phyloP scores from a whole-genome alignment of 2,888 invertebrate genomes.

The Actias luna region DNA sequence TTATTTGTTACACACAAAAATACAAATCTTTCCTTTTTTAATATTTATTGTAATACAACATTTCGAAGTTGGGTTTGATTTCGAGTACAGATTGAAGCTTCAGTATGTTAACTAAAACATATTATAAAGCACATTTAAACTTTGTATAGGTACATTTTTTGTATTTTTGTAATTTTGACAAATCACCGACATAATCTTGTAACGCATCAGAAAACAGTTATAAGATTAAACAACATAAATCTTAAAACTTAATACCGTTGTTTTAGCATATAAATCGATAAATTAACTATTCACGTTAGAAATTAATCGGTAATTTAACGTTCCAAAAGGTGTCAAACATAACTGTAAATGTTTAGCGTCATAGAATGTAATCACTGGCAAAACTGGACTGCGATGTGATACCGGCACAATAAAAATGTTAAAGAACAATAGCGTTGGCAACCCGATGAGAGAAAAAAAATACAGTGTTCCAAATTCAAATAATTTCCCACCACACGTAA shows the following conservation, averaged over 20 bases:
- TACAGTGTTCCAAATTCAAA: conserved; percentile 77
- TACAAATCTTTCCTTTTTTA: too few relatives aligned
- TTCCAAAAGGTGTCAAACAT: conserved; percentile 21
- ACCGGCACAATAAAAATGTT: conserved; percentile 42
- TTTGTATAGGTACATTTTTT: not conserved
- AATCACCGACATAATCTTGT: not conserved
- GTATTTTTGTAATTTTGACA: not conserved
- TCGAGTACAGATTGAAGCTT: too few relatives aligned
- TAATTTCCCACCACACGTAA: conserved; percentile 82
- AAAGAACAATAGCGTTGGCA: conserved; percentile 70
- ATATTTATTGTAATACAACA: too few relatives aligned
- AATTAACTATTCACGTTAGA: conserved; percentile 17
- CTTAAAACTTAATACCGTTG: conserved; percentile 4
- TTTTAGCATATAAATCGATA: conserved; percentile 12
- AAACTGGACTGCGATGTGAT: conserved; percentile 58
- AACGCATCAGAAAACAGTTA: not conserved
- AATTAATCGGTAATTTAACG: conserved; percentile 30
- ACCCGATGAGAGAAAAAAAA: conserved; percentile 65
- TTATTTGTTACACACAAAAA: too few relatives aligned
- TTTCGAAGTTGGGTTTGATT: too few relatives aligned
- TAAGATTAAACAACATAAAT: not conserved
- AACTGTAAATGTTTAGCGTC: conserved; percentile 42
- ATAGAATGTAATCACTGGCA: conserved; percentile 37
- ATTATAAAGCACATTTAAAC: not conserved
- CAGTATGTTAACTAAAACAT: too few relatives aligned